Conservation (phyloP, 2,113 vertebrate genomes). For the Myotis brandtii region DNA sequence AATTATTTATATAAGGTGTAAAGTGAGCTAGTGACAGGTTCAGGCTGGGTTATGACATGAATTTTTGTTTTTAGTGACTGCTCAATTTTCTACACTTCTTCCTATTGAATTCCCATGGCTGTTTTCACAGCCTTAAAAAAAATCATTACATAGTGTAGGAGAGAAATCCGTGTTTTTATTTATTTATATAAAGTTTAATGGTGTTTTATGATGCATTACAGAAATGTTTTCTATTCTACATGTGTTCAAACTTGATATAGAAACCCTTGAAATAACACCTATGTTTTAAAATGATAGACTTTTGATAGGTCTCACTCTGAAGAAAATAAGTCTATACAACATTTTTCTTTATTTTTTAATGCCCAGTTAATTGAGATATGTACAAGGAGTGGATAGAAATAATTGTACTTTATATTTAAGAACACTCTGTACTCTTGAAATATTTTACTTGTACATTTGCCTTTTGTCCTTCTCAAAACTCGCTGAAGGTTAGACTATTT, state of each 20-base stretch:
- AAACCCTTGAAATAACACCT: background rate
- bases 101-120: background rate
- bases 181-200: constrained; percentile 17
- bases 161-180: background rate
- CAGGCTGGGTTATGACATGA: background rate
- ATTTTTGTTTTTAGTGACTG: constrained; percentile 33
- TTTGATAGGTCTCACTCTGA: background rate
- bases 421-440: background rate
- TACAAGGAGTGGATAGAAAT: background rate
- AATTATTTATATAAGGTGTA: background rate
- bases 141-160: background rate
- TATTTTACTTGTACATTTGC: background rate
- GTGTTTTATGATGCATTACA: background rate
- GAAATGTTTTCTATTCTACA: background rate
- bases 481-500: background rate
- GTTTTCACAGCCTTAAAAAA: background rate
- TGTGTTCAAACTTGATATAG: background rate
- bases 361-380: background rate
- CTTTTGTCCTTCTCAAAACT: background rate
- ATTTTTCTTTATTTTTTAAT: background rate
- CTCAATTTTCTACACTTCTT: background rate
- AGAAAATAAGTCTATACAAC: background rate
- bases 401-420: background rate
- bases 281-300: constrained; percentile 15
- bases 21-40: constrained; percentile 20